Evolutionary conservation across 2,888 invertebrate genomes (phyloP).

Genomic region (Drosophila meridiana): DNA sequence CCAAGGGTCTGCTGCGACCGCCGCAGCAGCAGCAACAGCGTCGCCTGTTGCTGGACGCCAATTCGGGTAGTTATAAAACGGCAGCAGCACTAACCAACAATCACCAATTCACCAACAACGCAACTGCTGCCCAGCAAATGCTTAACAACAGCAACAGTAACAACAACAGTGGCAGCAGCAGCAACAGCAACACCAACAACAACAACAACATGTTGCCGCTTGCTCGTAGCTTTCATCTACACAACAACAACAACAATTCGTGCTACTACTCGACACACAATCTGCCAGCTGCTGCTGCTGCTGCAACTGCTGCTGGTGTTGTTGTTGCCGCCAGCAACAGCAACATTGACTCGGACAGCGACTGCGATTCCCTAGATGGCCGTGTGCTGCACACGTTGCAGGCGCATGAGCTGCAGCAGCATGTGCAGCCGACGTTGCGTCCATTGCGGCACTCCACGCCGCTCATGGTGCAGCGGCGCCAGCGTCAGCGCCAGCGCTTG

Average conservation of each 20-base stretch:
- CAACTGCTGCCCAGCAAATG: slow-evolving; percentile 28
- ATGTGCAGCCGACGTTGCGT: slow-evolving; percentile 65
- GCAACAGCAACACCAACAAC: slow-evolving; percentile 31
- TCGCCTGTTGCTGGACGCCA: slow-evolving; percentile 83
- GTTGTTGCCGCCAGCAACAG: slow-evolving; percentile 31
- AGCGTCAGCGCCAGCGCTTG: slow-evolving; percentile 57
- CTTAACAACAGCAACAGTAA: slow-evolving; percentile 31
- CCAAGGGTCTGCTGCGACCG: slow-evolving; percentile 68
- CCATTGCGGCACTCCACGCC: slow-evolving; percentile 82
- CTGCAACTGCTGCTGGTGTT: slow-evolving; percentile 34
- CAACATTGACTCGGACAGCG: slow-evolving; percentile 33
- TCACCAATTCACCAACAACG: slow-evolving; percentile 55
- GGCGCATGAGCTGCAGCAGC: slow-evolving; percentile 63
- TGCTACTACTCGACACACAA: slow-evolving; percentile 78
- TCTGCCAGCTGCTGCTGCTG: slow-evolving; percentile 57
- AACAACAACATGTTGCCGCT: slow-evolving; percentile 33
- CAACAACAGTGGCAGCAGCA: neutral
- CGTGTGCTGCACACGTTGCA: slow-evolving; percentile 48
- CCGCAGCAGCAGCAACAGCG: slow-evolving; percentile 71
- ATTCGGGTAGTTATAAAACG: slow-evolving; percentile 84
- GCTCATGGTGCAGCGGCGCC: slow-evolving; percentile 57
- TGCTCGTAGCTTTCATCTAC: slow-evolving; percentile 47
- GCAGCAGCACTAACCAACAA: slow-evolving; percentile 46
- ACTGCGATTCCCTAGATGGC: slow-evolving; percentile 58
- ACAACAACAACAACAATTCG: slow-evolving; percentile 59